Base-by-base conservation (phyloP, 2,797 vertebrate species). In the Alectoris magna region DNA sequence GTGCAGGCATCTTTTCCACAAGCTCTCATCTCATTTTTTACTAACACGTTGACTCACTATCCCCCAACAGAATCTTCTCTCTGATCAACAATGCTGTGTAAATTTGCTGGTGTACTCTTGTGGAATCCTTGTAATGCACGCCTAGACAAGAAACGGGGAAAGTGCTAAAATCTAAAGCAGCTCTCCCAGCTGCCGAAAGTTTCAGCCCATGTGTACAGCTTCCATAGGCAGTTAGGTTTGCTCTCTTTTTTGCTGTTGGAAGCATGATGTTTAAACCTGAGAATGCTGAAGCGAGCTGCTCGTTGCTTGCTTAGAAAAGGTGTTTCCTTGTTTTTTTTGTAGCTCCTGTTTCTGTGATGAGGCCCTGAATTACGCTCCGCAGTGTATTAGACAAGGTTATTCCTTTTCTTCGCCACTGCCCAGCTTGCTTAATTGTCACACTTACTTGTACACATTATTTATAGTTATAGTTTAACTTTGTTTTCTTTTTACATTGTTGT, bases 211-310 rank as follows among this genome's bases (percentile, higher is more conserved):
- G 3, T 27, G 2, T 41, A 17, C 48, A 27, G 48, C 56, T 91
- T 34, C 68, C 29, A 5, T 21, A 79, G 60, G 53, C 64, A 41
- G 0, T 21, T 44, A 49, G 49, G 14, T 26, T 67, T 23, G 1
- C 5, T 51, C 56, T 36, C 24, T 19, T 56, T 41, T 53, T 70
- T 74, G 22, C 31, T 64, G 10, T 34, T 73, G 71, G 39, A 58
- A 79, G 17, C 72, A 34, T 0, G 7, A 8, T 58, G n/a, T 34
- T 34, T 58, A 34, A 58, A 34, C n/a, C 22, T 14, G 0, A 41
- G 58, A 55, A 38, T 27, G 7, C 63, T 41, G 27, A 58, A 29
- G 87, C n/a, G 74, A 10, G 41, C 18, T 69, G 22, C 14, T 29
- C 3, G 2, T 7, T 62, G 64, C 64, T 70, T 26, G 46, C 46